These are phyloP conservation scores for Arbacia lixula DNA, from an alignment of 53 echinoderm and acorn worm species.

Conservation along the genomic window DNA sequence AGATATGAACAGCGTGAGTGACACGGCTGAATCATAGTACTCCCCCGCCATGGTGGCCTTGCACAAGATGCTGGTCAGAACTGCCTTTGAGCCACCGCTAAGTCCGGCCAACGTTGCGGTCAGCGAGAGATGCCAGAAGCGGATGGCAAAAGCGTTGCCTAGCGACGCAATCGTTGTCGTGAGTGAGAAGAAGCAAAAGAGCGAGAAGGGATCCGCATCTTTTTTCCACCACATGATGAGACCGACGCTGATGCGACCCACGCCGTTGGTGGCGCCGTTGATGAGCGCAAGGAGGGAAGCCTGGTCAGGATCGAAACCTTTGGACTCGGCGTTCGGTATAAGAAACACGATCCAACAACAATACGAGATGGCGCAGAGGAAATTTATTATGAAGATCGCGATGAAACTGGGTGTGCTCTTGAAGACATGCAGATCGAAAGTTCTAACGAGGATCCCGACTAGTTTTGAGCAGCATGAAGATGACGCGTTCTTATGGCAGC, in stretches of 20 bases:
- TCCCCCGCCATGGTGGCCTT: not conserved
- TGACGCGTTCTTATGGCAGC: no score
- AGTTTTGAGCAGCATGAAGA: no score
- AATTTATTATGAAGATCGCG: not conserved
- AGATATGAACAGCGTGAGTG: not conserved
- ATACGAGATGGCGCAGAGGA: not conserved
- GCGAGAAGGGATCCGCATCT: not conserved
- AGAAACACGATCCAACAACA: slow-evolving; percentile 3
- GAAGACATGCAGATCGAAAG: not conserved
- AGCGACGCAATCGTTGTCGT: not conserved
- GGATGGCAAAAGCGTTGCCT: not conserved
- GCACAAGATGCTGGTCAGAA: not conserved
- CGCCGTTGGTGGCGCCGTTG: not conserved
- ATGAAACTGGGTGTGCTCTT: not conserved
- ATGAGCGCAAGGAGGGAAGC: not conserved
- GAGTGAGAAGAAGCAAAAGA: not conserved
- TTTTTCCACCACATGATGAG: not conserved
- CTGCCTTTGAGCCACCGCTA: not conserved
- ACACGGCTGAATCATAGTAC: not conserved
- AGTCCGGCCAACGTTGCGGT: not conserved
- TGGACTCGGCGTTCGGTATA: not conserved
- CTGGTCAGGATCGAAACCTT: not conserved
- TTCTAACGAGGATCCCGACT: not conserved
- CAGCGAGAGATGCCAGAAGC: not conserved
- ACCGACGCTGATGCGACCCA: not conserved